Base-by-base conservation (phyloP, 2,797 vertebrate species). In the Myripristis murdjan region DNA sequence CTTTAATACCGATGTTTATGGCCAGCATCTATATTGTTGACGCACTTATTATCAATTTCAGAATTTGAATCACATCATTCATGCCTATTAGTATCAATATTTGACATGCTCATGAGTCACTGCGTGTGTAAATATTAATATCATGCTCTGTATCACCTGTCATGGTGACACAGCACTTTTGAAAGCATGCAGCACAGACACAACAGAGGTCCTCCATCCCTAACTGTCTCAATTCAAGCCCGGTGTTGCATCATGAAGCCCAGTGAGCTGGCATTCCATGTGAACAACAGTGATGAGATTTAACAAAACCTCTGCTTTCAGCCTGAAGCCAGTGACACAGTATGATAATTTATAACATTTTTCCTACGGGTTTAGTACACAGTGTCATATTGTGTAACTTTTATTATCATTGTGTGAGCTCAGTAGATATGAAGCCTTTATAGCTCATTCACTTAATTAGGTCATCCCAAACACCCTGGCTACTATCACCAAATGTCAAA, bases 201-300 rank as follows among this genome's bases (percentile, higher is more conserved):
- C n/a, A 44, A 20, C 63, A 71, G 74, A 58, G 26, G 51, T 57
- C 43, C 39, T 23, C 56, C 28, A 15, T 39, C 37, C 55, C 61
- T 10, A 7, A 10, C n/a, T 51, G 35, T 48, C 59, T 53, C 73
- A 85, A 78, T 53, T 55, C 54, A 51, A 56, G 56, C 55, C 37
- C 15, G 11, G 39, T 70, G 47, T 88, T 85, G 54, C 81, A 72
- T 87, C 70, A 88, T 71, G 4, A 18, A 53, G 28, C 61, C 56
- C 41, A 58, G 26, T 57, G 39, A 65, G 49, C 37, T 18, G 44
- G 57, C 16, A 35, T 39, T 63, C 1, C 14, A 1, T 12, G 2
- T 24, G 14, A 41, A 22, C n/a, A 10, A 48, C 8, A 23, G 11
- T 33, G 33, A 35, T 1, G 9, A 28, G 23, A 4, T 7, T 6